Evolutionary conservation across 1,140 invertebrate genomes (phyloP), one percentile per base, ranked within the genome.

Genomic region (Brevipalpus yothersi): DNA sequence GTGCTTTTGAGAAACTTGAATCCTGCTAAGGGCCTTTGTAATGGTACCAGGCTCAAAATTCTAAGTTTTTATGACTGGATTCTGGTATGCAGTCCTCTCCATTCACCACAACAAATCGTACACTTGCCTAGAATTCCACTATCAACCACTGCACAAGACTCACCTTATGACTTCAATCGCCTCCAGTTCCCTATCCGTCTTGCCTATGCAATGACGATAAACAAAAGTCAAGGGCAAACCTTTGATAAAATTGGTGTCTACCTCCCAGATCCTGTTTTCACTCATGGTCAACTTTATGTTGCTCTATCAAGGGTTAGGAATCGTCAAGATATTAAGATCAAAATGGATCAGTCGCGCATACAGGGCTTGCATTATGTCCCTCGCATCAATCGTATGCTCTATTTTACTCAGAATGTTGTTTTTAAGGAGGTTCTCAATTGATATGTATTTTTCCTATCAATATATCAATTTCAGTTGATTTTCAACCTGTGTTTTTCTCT

Each of bases 121-220:
- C 15, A 8, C 15, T 8, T 49, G 19, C 45, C 45, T 7, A 49
- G 15, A 15, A 49, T 49, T 8, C 15, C 15, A n/a, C 19, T 9
- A 15, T 9, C 5, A 8, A 7, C 45, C 15, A 9, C 5, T 7
- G 45, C 15, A 7, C 7, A 7, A 15, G 5, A 7, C 5, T 17
- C 19, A n/a, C 45, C 45, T n/a, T 49, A n/a, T 17, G 19, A 7
- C 15, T 9, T 49, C 7, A 49, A 15, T 13, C 5, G 42, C 41
- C 12, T 39, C 17, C 63, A 63, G 56, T 58, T 64, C 45, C 56
- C 53, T 12, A 17, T 61, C 12, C 40, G 41, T 47, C 41, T 63
- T 10, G 41, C 75, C 41, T 78, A 76, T 67, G 69, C 72, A 19
- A 73, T 77, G 68, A 71, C 73, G n/a, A n/a, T n/a, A n/a, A n/a